Percentiles rank a stretch among this genome's conserved stretches.
Evolutionary conservation across 2,888 invertebrate genomes (phyloP).

Genomic region (Hybos culiciformis): DNA sequence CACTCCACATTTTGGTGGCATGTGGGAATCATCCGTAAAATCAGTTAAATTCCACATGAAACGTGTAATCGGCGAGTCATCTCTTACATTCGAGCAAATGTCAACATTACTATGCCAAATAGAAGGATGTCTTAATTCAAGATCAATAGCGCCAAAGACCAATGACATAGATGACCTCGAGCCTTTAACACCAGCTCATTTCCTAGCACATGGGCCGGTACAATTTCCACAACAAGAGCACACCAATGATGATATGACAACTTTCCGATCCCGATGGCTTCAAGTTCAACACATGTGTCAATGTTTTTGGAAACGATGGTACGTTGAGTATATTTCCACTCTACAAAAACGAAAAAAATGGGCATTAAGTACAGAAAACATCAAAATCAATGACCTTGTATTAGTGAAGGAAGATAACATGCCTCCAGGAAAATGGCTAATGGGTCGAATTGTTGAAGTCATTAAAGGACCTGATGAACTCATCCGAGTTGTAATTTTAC

Average conservation of each 20-base stretch:
- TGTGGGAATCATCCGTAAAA: slow-evolving; percentile 22
- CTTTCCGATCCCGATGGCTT: neutral
- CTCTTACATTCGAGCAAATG: slow-evolving; percentile 18
- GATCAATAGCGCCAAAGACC: slow-evolving; percentile 14
- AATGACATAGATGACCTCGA: slow-evolving; percentile 9
- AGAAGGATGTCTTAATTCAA: slow-evolving; percentile 18
- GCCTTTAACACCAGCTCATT: slow-evolving; percentile 2
- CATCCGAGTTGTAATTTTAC: slow-evolving; percentile 13
- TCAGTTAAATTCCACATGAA: slow-evolving; percentile 19
- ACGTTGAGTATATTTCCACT: slow-evolving; percentile 9
- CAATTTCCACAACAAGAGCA: neutral
- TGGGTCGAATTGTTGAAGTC: slow-evolving; percentile 16
- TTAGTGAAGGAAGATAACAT: slow-evolving; percentile 10
- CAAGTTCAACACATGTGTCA: slow-evolving; percentile 9
- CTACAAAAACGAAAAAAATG: slow-evolving; percentile 13
- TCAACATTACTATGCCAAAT: slow-evolving; percentile 17
- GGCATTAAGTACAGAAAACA: slow-evolving; percentile 4
- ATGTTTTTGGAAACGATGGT: slow-evolving; percentile 13
- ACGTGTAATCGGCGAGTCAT: slow-evolving; percentile 14
- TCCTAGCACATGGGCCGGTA: neutral
- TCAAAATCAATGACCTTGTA: slow-evolving; percentile 9
- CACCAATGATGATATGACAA: neutral
- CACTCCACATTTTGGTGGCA: slow-evolving; percentile 20
- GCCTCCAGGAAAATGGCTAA: slow-evolving; percentile 16
- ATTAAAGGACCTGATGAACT: slow-evolving; percentile 19